Conservation (phyloP, 2,113 vertebrate genomes). For the Oryzias javanicus region DNA sequence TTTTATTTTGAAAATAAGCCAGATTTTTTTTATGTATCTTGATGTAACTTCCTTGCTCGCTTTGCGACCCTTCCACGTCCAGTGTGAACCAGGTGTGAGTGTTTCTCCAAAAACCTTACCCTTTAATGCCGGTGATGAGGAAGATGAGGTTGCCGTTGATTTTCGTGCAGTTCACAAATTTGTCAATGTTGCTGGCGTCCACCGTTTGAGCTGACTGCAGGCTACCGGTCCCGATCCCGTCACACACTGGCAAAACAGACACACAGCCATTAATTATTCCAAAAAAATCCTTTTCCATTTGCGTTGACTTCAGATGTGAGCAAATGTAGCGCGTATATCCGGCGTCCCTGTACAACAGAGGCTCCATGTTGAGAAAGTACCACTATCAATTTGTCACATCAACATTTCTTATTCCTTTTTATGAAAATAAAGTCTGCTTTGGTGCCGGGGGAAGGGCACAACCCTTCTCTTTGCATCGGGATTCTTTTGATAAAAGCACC, state of each 20-base stretch:
- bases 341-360: constrained; percentile 9
- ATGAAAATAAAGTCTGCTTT: constrained; percentile 29
- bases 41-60: too few relatives aligned
- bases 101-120: constrained; percentile 75
- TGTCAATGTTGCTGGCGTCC: constrained; percentile 96
- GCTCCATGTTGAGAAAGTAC: background rate
- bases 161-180: constrained; percentile 97
- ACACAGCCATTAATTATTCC: constrained; percentile 1
- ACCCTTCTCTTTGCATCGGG: constrained; percentile 32
- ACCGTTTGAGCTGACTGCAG: constrained; percentile 90
- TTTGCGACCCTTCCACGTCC: too few relatives aligned
- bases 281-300: background rate
- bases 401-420: constrained; percentile 19
- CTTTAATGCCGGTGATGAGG: constrained; percentile 96
- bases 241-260: constrained; percentile 81
- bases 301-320: background rate
- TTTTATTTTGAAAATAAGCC: too few relatives aligned
- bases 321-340: background rate
- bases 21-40: too few relatives aligned
- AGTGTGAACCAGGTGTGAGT: too few relatives aligned
- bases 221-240: constrained; percentile 95
- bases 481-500: constrained; percentile 54
- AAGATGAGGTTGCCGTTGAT: constrained; percentile 99
- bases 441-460: constrained; percentile 25
- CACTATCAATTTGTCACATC: constrained; percentile 32